Percentiles rank a stretch among this genome's conserved stretches.
These are phyloP conservation scores for Malurus melanocephalus DNA, from an alignment of 2,113 vertebrate genomes.

Conservation along the genomic window DNA sequence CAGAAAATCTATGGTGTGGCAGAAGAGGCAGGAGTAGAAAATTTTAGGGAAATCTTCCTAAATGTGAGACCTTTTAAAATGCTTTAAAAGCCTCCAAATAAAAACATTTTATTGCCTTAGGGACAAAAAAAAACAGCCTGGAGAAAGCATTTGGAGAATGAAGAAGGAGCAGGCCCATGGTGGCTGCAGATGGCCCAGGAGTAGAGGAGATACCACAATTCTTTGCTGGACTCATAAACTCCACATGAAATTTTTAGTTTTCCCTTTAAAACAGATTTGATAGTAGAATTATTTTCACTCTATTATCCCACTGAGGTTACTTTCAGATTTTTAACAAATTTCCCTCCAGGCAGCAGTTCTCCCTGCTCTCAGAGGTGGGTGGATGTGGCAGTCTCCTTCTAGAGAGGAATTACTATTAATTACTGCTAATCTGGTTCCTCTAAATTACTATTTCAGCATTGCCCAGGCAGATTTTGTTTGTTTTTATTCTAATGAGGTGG, in stretches of 20 bases:
- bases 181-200: background rate
- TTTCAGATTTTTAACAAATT: background rate
- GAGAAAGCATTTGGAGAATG: rapidly evolving
- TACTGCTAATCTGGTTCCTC: background rate
- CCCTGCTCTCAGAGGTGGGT: background rate
- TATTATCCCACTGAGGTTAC: background rate
- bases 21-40: background rate
- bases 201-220: background rate
- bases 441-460: background rate
- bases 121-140: background rate
- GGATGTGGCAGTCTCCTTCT: background rate
- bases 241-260: background rate
- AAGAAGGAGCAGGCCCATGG: background rate
- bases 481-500: background rate
- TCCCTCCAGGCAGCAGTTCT: background rate
- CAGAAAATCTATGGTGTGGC: background rate
- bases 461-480: background rate
- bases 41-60: background rate
- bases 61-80: background rate
- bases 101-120: background rate
- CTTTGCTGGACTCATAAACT: background rate
- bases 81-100: background rate
- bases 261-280: background rate
- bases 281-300: background rate
- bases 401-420: background rate